Evolutionary conservation across 1,140 invertebrate genomes (phyloP), one percentile per base, ranked within the genome.

Genomic region (Halictus rubicundus): DNA sequence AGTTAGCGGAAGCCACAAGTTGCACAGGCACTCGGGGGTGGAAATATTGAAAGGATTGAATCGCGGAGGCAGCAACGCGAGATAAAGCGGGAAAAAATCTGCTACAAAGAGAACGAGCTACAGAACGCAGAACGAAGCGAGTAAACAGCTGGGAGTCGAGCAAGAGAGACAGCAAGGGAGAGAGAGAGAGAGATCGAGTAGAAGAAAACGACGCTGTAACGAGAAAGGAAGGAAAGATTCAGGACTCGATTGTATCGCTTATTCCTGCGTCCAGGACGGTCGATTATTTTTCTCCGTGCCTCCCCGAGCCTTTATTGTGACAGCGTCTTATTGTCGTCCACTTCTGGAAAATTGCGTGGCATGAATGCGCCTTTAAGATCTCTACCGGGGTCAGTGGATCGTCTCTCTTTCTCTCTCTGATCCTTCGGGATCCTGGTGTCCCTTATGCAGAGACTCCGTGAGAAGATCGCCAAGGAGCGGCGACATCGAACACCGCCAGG

Each of bases 331-430:
- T 91, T 91, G 89, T 91, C 89, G 83, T 88, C 79, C 86, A 85
- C 87, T 91, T 91, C 89, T 91, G 89, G 87, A 91, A 91, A 91
- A 91, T 91, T 91, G 90, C 89, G 82, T 88, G 71, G 80, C 77
- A 81, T 90, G 85, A 90, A 90, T 89, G 89, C 77, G 63, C 60
- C 84, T 73, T 78, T 65, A 86, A 86, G 81, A 83, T 83, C 73
- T 46, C 42, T 46, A 66, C 76, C 76, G 60, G 76, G 68, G 72
- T 85, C 69, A 81, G 69, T 76, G 59, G 61, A 84, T 68, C 72
- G 59, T 76, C 71, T 68, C 23, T 37, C 8, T 46, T 12, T 46
- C 42, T 46, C 10, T 46, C 42, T 46, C 27, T 57, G 61, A 78
- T 76, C 79, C 68, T 73, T 37, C 70, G 59, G 46, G 81, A 52